A percentile compares a stretch with the other conserved stretches of the same genome.
These are phyloP conservation scores for Campylomormyrus numenius DNA, from an alignment of 2,113 vertebrate species.

Conservation along the genomic window DNA sequence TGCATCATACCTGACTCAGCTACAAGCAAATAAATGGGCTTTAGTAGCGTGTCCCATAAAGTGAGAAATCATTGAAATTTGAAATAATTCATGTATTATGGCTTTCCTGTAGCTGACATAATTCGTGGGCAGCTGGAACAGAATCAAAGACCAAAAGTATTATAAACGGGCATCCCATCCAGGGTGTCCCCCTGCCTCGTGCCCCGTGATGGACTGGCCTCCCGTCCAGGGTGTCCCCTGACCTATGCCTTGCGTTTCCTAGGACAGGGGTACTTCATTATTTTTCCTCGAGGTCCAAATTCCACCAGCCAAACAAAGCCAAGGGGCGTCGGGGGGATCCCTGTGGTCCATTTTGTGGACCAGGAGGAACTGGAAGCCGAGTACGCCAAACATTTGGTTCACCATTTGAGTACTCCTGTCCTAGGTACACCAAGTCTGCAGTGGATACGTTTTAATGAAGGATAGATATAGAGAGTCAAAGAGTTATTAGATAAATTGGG, in stretches of 20 bases:
- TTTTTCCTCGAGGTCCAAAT: not conserved
- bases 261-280: not conserved
- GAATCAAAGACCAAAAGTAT: not conserved
- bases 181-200: not conserved
- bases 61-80: not conserved
- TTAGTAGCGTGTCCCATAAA: not conserved
- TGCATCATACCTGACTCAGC: not conserved
- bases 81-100: not conserved
- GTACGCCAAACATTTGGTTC: not conserved
- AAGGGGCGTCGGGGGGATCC: not conserved
- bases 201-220: not conserved
- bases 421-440: not conserved
- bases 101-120: not conserved
- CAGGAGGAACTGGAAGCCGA: too few relatives aligned
- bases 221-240: not conserved
- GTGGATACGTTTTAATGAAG: not conserved
- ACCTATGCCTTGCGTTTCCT: not conserved
- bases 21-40: not conserved
- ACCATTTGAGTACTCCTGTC: not conserved
- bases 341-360: not conserved
- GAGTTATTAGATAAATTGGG: not conserved
- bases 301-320: not conserved
- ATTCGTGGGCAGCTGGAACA: not conserved
- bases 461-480: not conserved
- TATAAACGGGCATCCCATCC: not conserved